Base-by-base conservation (phyloP, 64 coral and sea anemone genomes). In the Pocillopora verrucosa region DNA sequence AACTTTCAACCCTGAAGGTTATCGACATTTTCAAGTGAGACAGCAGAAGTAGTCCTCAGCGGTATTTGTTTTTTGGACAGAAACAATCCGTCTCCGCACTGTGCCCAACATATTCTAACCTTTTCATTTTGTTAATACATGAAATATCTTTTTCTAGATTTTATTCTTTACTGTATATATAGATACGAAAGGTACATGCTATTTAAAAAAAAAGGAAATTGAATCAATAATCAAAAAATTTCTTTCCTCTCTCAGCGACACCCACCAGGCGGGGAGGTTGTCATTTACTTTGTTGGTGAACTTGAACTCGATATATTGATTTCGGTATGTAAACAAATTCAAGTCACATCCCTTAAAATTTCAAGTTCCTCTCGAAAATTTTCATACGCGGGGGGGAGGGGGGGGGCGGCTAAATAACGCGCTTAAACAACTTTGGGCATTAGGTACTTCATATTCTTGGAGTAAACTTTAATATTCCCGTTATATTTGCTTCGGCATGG, bases 281-380 rank as follows among this genome's bases (percentile, higher is more conserved):
- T 81, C 79, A 81, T 58, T 24, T 61, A 81, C 9, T 35, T 35
- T 58, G 11, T 26, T 35, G 36, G 16, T 63, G 16, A 64, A 62
- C 20, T 70, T 70, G 67, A 81, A 63, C n/a, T 30, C 11, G 25
- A 36, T 19, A 58, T 81, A 13, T 81, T 36, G 25, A 81, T 20
- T 16, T 81, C 16, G 75, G 9, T 16, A 34, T 10, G 36, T 81
- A 81, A 81, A 62, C 79, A 12, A 26, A 35, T 59, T 25, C 59
- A 30, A 81, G 79, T 81, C 79, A 81, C 79, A 60, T 81, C 34
- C 79, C 58, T 63, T 35, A 13, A 59, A 11, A 25, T 70, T 26
- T 70, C 67, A 20, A 24, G 19, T 70, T 63, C 16, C 61, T 2
- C 61, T 63, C 12, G 16, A 63, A 63, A 2, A 62, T 17, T 15